phyloP scores from a whole-genome alignment of 2,113 vertebrate species.

The Menidia beryllina region DNA sequence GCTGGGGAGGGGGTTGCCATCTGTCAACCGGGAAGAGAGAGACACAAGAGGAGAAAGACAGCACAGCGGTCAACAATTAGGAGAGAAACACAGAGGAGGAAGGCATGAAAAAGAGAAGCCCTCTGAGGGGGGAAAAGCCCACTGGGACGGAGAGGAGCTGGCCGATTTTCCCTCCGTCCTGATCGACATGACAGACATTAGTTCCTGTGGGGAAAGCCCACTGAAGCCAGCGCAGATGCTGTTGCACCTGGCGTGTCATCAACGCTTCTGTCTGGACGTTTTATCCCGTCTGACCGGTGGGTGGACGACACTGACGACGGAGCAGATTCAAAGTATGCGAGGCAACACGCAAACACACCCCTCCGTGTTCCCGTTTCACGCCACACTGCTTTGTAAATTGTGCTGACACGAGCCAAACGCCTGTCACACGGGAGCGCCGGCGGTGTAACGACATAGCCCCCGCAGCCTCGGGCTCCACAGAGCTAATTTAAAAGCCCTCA shows the following conservation, averaged over 20 bases:
- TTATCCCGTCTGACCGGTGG: conserved; percentile 45
- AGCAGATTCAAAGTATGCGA: conserved; percentile 15
- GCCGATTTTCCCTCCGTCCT: conserved; percentile 3
- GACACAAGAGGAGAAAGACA: conserved; percentile 1
- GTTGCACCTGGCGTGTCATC: conserved; percentile 9
- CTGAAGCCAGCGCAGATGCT: neutral
- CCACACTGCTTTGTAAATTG: conserved; percentile 40
- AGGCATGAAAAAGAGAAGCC: conserved; percentile 41
- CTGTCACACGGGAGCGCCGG: conserved; percentile 37
- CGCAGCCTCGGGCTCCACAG: conserved; percentile 12
- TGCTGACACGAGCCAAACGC: conserved; percentile 58
- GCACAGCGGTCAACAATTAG: neutral
- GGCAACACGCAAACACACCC: neutral
- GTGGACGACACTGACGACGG: conserved; percentile 18
- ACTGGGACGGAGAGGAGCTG: neutral
- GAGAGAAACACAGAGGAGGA: conserved; percentile 12
- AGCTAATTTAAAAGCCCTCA: conserved; percentile 56
- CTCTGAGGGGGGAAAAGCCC: conserved; percentile 24
- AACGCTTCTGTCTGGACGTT: conserved; percentile 35
- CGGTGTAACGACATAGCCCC: conserved; percentile 35
- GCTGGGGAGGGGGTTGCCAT: conserved; percentile 28
- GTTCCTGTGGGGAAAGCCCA: neutral
- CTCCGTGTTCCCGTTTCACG: conserved; percentile 3
- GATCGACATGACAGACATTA: neutral
- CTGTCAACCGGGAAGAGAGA: conserved; percentile 25